Conservation (phyloP, 2,888 invertebrate genomes). For the Stenodema calcarata region DNA sequence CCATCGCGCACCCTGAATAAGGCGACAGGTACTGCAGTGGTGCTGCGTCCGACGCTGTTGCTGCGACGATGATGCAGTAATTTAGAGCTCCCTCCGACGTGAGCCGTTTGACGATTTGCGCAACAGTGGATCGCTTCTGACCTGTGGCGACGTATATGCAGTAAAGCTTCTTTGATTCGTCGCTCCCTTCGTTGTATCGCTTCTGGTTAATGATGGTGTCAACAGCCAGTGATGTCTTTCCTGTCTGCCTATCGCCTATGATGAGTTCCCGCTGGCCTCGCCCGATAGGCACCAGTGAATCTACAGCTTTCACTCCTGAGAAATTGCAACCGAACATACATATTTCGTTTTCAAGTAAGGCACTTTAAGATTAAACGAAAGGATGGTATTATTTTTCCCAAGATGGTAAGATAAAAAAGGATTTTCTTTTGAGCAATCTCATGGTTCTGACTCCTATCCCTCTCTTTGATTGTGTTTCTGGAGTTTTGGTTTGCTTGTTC, state of each 20-base stretch:
- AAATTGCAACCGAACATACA: neutral
- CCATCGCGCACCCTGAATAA: constrained; percentile 99
- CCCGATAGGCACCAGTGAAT: constrained; percentile 60
- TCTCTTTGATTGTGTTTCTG: no score
- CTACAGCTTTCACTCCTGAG: constrained; percentile 66
- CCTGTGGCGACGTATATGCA: constrained; percentile 99
- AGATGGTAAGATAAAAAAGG: no score
- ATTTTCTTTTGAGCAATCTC: no score
- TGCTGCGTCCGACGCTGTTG: constrained; percentile 99
- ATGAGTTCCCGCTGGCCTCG: constrained; percentile 61
- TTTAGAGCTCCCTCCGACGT: constrained; percentile 86
- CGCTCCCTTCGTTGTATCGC: constrained; percentile 92
- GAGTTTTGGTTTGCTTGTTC: no score
- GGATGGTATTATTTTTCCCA: no score
- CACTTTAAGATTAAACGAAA: no score
- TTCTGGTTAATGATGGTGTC: constrained; percentile 99
- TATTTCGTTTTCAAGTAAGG: no score
- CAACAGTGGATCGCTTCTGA: constrained; percentile 98
- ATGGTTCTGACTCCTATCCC: no score
- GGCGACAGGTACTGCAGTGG: constrained; percentile 98
- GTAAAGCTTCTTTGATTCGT: constrained; percentile 98
- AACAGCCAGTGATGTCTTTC: constrained; percentile 96
- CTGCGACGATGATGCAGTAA: constrained; percentile 97
- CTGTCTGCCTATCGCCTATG: constrained; percentile 61
- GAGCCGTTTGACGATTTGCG: constrained; percentile 94